Evolutionary conservation across 1,140 invertebrate genomes (phyloP), one percentile per base, ranked within the genome.

Genomic region (Monochamus saltuarius): DNA sequence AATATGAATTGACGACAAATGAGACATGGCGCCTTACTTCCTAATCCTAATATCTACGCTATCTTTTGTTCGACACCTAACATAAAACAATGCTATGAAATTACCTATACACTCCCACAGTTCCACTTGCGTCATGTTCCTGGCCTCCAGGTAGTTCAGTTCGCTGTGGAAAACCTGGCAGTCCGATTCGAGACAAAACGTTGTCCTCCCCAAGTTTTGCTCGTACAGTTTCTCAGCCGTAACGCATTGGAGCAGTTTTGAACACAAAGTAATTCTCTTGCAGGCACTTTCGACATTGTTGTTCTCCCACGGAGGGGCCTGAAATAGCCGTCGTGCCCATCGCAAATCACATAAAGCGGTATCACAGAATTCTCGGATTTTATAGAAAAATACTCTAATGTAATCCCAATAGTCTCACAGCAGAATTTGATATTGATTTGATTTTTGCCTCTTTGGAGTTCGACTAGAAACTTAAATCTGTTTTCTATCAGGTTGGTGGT

Each of bases 161-260:
- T 81, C 82, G 70, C 89, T 89, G 64, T 83, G 82, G 79, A 89
- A 92, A 61, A 87, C 79, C 64, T 85, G 81, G 79, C 85, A 87
- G 70, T 87, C 84, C 51, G 83, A 77, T 68, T 87, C 86, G 10
- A 97, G 70, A 68, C 88, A 84, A 75, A 97, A 97, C 1, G 92
- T 92, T 78, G 90, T 88, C 53, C 89, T 81, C 3, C 84, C 85
- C 46, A 91, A 85, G 14, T 89, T 89, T 53, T 88, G 85, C 72
- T 95, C 90, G 55, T 83, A 81, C n/a, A 97, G 76, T 73, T 94
- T 95, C 75, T 96, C 92, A 0, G 92, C 91, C 61, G 89, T 90
- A 61, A 97, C 80, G 59, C 87, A 87, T 78, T 98, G 95, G 43
- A 96, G 83, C 29, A 97, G 77, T 69, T 89, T 85, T 9, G 89